Conservation (phyloP, 2,113 vertebrate genomes). For the Chitala chitala region DNA sequence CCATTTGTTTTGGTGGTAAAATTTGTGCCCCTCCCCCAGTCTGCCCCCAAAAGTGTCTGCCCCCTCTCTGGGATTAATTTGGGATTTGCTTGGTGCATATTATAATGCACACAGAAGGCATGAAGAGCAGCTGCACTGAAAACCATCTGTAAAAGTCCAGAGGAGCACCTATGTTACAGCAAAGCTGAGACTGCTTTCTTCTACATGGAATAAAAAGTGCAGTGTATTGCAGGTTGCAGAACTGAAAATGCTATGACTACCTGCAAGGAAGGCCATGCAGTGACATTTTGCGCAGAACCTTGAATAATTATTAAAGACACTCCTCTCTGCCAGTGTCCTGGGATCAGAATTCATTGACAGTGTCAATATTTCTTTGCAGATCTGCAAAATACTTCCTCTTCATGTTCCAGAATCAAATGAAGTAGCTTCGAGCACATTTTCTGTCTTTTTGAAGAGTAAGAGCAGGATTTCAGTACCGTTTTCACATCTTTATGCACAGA, state of each 20-base stretch:
- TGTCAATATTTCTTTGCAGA: slow-evolving; percentile 12
- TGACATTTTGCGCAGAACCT: background rate
- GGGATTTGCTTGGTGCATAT: no score
- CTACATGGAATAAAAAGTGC: no score
- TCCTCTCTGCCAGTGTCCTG: background rate
- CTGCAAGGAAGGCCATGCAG: background rate
- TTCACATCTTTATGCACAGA: background rate
- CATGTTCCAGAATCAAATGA: slow-evolving; percentile 9
- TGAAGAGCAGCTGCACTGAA: no score
- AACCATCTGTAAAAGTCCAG: no score
- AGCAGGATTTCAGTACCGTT: background rate
- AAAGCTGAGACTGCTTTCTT: no score
- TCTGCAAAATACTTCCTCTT: background rate
- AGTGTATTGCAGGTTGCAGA: background rate
- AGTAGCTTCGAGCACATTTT: background rate
- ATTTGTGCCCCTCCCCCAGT: no score
- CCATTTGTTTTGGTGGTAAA: no score
- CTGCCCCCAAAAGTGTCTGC: no score
- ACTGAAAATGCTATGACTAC: background rate
- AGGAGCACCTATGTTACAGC: no score
- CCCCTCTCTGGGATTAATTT: no score
- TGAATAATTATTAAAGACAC: slow-evolving; percentile 13
- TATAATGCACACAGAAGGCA: no score
- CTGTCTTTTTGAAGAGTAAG: slow-evolving; percentile 1
- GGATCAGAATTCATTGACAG: slow-evolving; percentile 9